Base-by-base conservation (phyloP, 2,113 vertebrate genomes). In the Pongo pygmaeus region DNA sequence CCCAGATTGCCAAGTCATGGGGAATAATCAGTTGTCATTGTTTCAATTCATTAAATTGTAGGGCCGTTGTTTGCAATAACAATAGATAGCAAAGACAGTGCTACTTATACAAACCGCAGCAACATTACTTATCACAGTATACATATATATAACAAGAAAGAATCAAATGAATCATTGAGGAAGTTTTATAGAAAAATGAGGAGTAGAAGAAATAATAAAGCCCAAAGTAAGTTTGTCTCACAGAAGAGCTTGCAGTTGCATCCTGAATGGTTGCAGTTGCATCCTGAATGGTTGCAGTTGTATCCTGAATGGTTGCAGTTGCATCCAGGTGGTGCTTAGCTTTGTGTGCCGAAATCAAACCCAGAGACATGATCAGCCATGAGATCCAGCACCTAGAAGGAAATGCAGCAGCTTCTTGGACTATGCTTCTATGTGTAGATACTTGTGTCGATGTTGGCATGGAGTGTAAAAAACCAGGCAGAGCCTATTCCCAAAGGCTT, bases 301-400 rank as follows among this genome's bases (percentile, higher is more conserved):
- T 6, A 14, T 52, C 55, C 74, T 4, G 6, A 32, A 5, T 17
- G 4, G 16, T 2, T 14, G 22, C 48, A 46, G 1, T 46, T 46
- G 46, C 46, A 46, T 46, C 46, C 9, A 25, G 48, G 16, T 6
- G 17, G 38, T 20, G 32, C 40, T 20, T 4, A 59, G n/a, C 40
- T n/a, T 59, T 10, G 16, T 8, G 17, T 5, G 20, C 55, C 0
- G 0, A 89, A n/a, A 25, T 13, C n/a, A 11, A 2, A 16, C 0
- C n/a, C 35, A 25, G 46, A 52, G 17, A 32, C 0, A 0, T 13
- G 50, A 22, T 8, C 16, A 8, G 43, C 30, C 23, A 55, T 0
- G 2, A 38, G 70, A 23, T 2, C 3, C 38, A 23, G 86, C 3
- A 32, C 70, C 50, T 8, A 20, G 35, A 20, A 55, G 48, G 20